Evolutionary conservation across 2,113 vertebrate genomes (phyloP).

Genomic region (Pachycephala philippinensis): DNA sequence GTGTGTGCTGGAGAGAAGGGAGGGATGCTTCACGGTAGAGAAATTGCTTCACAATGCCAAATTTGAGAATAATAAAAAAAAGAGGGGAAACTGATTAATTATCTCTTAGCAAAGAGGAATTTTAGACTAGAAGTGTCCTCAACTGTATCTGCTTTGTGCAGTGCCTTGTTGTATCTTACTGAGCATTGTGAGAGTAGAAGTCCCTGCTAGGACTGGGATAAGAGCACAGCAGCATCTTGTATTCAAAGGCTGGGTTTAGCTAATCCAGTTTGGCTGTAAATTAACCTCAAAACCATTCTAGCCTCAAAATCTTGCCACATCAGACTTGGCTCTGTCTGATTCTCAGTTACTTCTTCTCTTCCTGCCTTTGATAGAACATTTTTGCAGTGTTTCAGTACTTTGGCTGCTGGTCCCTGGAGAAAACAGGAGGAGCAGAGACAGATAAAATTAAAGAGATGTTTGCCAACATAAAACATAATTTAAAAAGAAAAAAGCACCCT

Average conservation of each 20-base stretch:
- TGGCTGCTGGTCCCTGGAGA: not conserved
- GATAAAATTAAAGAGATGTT: conserved; percentile 42
- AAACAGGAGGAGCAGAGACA: not conserved
- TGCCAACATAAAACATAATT: conserved; percentile 28
- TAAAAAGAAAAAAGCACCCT: not conserved
- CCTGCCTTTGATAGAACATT: conserved; percentile 38
- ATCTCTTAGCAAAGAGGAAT: not conserved
- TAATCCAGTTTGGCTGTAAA: not conserved
- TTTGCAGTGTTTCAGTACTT: not conserved
- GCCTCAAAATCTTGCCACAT: not conserved
- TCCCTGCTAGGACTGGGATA: not conserved
- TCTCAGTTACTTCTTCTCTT: not conserved
- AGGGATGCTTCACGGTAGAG: not conserved
- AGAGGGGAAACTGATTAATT: not conserved
- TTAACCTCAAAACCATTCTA: not conserved
- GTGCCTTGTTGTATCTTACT: not conserved
- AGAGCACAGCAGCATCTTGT: not conserved
- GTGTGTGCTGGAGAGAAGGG: not conserved
- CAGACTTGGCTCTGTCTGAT: not conserved
- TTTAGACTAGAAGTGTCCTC: not conserved
- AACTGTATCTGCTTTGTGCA: not conserved
- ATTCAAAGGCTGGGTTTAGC: not conserved
- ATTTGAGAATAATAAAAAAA: not conserved
- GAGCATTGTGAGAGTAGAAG: not conserved
- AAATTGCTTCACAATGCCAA: not conserved